These are phyloP conservation scores for Myathropa florea DNA, from an alignment of 2,888 invertebrate species.

Conservation along the genomic window DNA sequence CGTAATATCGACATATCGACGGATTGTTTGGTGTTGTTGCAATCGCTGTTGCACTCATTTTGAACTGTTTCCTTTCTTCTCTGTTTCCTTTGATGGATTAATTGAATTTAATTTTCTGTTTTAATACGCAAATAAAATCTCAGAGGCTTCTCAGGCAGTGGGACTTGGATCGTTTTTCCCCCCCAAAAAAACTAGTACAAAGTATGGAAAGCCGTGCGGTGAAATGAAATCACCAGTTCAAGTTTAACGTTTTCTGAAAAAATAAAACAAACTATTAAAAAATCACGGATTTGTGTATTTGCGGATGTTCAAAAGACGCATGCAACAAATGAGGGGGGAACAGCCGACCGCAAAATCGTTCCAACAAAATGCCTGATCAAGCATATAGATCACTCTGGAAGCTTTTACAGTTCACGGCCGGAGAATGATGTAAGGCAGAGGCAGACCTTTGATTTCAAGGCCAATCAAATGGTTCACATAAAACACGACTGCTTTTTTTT, in stretches of 20 bases:
- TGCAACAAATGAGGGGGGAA: not conserved
- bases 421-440: slow-evolving; percentile 27
- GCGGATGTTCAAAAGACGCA: not conserved
- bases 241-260: slow-evolving; percentile 19
- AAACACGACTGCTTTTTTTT: not conserved
- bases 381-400: not conserved
- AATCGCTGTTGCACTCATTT: slow-evolving; percentile 76
- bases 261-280: not conserved
- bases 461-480: not conserved
- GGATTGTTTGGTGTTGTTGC: slow-evolving; percentile 72
- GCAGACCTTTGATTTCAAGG: slow-evolving; percentile 27
- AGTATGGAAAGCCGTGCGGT: not conserved
- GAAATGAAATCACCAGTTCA: not conserved
- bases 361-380: not conserved
- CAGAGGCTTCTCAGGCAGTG: slow-evolving; percentile 39
- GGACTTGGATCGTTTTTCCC: not conserved
- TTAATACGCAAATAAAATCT: slow-evolving; percentile 26
- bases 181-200: slow-evolving; percentile 2
- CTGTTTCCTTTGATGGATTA: not conserved
- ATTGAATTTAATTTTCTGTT: slow-evolving; percentile 17
- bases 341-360: not conserved
- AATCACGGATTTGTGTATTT: too few species aligned
- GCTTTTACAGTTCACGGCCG: not conserved
- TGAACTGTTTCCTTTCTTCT: slow-evolving; percentile 24
- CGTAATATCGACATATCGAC: slow-evolving; percentile 77